These are phyloP conservation scores for Propithecus perrieri DNA, from an alignment of 2,797 vertebrate species.

Conservation along the genomic window DNA sequence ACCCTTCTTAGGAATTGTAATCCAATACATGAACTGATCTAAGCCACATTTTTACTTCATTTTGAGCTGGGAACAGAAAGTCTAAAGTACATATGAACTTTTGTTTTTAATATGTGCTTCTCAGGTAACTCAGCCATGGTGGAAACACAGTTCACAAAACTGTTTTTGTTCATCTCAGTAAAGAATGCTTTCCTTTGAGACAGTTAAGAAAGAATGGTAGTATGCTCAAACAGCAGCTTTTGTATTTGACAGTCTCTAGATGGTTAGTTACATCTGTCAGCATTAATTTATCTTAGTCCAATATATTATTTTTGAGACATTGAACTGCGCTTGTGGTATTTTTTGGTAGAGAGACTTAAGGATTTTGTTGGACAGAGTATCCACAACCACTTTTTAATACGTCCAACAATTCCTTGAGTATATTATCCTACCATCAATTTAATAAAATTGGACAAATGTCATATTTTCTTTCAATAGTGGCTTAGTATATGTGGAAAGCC, in stretches of 20 bases:
- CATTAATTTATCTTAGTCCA: not conserved
- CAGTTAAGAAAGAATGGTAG: not conserved
- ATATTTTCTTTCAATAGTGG: not conserved
- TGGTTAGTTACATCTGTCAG: not conserved
- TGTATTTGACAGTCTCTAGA: slow-evolving; percentile 28
- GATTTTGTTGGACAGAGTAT: not conserved
- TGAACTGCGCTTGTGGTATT: not conserved
- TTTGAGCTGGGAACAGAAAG: slow-evolving; percentile 61
- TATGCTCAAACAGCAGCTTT: not conserved
- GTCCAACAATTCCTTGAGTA: not conserved
- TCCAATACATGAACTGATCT: slow-evolving; percentile 56
- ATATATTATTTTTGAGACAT: slow-evolving; percentile 33
- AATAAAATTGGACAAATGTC: not conserved
- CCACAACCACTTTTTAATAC: not conserved
- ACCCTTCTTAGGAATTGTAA: slow-evolving; percentile 75
- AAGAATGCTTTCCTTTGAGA: not conserved
- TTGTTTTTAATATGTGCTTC: slow-evolving; percentile 29
- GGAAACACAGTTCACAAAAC: not conserved
- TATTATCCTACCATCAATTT: not conserved
- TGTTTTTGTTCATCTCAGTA: not conserved
- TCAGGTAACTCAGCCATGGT: not conserved
- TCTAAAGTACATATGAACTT: not conserved
- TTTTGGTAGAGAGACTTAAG: slow-evolving; percentile 21
- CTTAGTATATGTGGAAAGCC: not conserved
- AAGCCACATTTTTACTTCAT: slow-evolving; percentile 58